Base-by-base conservation (phyloP, 2,113 vertebrate species). In the Rhabdomys dilectus region DNA sequence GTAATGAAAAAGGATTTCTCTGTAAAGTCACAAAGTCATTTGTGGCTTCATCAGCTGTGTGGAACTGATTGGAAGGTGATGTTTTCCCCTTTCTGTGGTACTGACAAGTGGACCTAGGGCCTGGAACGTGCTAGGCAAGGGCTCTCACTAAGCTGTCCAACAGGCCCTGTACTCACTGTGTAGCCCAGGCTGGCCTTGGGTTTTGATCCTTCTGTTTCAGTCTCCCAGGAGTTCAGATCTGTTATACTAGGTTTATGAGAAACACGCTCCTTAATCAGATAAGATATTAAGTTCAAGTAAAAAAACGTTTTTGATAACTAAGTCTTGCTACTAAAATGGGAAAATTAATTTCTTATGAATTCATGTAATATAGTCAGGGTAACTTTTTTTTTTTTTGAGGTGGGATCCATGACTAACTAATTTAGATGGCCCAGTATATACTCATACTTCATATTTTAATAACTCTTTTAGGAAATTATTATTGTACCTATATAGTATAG, bases 241-340 rank as follows among this genome's bases (percentile, higher is more conserved):
- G 17, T 48, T 21, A 2, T 12, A 16, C 10, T 22, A 70, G 45
- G 31, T 29, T 31, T 88, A 7, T 36, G 45, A 72, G 88, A 76
- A 91, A 34, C 51, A 29, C 51, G 64, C 24, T 36, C 6, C 31
- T 95, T 93, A 88, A 34, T 95, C 56, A 97, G 68, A 62, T 91
- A 72, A 88, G 45, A 96, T 75, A 89, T 75, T 85, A 84, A 76
- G 13, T 92, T 96, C 34, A 77, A 89, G 70, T 91, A n/a, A 45
- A 90, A 94, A 91, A 77, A 22, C 76, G 26, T n/a, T 82, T 93
- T 94, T 94, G 58, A 8, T 91, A 82, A 72, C 51, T 82, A 80
- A 48, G 86, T 91, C 66, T 81, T 91, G 58, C 16, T 97, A 19
- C 80, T 93, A 29, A 91, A 94, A 88, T 31, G 39, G 51, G 31